Conservation (phyloP, 2,113 vertebrate genomes). For the Indicator indicator region DNA sequence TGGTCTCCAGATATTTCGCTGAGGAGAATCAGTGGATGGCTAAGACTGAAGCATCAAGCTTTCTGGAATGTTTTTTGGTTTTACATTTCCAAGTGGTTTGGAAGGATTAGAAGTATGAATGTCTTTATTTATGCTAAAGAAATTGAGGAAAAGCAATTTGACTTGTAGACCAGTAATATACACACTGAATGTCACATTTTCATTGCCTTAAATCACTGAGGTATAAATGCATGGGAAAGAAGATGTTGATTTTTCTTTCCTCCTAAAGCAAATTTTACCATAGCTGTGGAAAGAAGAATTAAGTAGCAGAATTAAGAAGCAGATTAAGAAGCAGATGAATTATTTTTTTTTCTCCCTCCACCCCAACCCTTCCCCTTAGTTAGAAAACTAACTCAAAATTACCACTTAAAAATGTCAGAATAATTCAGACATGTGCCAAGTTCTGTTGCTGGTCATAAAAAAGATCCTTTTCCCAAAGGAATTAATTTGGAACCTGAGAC, state of each 20-base stretch:
- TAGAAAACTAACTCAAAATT: not conserved
- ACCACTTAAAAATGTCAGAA: not conserved
- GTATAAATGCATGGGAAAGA: not conserved
- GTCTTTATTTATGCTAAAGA: not conserved
- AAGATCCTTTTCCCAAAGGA: not conserved
- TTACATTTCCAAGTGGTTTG: not conserved
- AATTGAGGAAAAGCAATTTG: not conserved
- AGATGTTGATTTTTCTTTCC: not conserved
- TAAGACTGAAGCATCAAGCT: not conserved
- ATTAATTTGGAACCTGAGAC: not conserved
- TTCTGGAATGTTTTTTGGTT: not conserved
- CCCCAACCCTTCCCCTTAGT: not conserved
- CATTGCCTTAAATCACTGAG: not conserved
- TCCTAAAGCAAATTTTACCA: not conserved
- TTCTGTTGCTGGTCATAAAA: not conserved
- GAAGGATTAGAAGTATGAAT: not conserved
- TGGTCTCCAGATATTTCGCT: not conserved
- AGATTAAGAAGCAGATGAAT: not conserved
- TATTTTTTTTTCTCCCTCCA: not conserved
- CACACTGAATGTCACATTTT: not conserved
- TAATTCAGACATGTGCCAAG: not conserved
- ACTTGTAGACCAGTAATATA: not conserved
- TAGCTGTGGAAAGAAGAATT: not conserved
- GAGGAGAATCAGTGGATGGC: fast-evolving
- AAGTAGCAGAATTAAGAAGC: not conserved